Evolutionary conservation across 1,140 invertebrate genomes (phyloP).

Genomic region (Teleopsis dalmanni): DNA sequence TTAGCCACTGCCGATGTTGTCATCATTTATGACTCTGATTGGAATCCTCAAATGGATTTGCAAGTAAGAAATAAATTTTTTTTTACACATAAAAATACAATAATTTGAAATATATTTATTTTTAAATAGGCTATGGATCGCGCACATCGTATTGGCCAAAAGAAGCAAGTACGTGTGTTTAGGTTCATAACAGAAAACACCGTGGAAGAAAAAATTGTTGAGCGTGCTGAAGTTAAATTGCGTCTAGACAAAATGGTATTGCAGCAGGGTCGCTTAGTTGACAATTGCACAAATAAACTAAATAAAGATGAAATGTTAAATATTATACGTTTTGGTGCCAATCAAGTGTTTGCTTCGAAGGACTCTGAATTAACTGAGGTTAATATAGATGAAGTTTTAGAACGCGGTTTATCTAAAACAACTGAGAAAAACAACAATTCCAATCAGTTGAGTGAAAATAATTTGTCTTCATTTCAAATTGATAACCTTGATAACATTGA

Average conservation of each 20-base stretch:
- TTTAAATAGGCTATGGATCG: constrained; percentile 83
- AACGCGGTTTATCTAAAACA: constrained; percentile 86
- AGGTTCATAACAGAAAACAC: constrained; percentile 98
- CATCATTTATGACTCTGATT: constrained; percentile 97
- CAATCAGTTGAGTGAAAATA: constrained; percentile 83
- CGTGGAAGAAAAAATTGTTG: constrained; percentile 98
- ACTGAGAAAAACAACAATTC: constrained; percentile 88
- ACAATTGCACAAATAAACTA: constrained; percentile 75
- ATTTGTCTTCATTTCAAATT: constrained; percentile 73
- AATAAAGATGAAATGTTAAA: constrained; percentile 97
- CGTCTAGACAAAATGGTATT: constrained; percentile 94
- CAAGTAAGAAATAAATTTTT: too few species aligned
- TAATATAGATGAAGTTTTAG: constrained; percentile 89
- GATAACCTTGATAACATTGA: background rate
- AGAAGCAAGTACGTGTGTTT: constrained; percentile 82
- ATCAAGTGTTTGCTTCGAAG: constrained; percentile 95
- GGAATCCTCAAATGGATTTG: constrained; percentile 99
- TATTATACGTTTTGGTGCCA: constrained; percentile 95
- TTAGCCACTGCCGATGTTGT: constrained; percentile 97
- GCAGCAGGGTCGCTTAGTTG: constrained; percentile 91
- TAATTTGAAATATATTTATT: background rate
- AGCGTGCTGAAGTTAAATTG: constrained; percentile 94
- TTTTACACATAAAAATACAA: background rate
- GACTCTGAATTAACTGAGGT: constrained; percentile 95
- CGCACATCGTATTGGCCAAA: constrained; percentile 98